A percentile compares a stretch with the other conserved stretches of the same genome.
Evolutionary conservation across 1,140 invertebrate genomes (phyloP).

Genomic region (Drosophila quadrilineata): DNA sequence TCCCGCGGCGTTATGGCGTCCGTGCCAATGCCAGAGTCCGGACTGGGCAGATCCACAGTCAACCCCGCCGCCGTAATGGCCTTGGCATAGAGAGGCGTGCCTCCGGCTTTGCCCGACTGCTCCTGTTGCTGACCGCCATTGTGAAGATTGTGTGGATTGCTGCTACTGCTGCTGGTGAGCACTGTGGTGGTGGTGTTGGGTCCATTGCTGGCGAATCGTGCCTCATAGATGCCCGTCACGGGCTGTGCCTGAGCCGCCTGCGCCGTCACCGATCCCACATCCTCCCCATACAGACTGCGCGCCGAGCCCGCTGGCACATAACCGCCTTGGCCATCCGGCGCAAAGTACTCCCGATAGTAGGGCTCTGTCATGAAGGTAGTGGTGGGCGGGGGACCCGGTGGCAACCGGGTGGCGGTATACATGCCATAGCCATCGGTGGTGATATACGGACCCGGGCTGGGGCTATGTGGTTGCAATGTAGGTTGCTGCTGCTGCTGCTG

Average conservation of each 20-base stretch:
- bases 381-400: constrained; percentile 65
- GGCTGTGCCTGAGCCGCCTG: constrained; percentile 46
- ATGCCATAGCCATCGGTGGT: constrained; percentile 78
- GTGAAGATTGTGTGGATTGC: constrained; percentile 48
- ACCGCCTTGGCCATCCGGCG: constrained; percentile 73
- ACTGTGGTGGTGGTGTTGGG: constrained; percentile 69
- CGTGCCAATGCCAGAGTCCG: constrained; percentile 94
- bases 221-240: constrained; percentile 68
- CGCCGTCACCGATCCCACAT: constrained; percentile 54
- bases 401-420: constrained; percentile 71
- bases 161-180: constrained; percentile 51
- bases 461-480: constrained; percentile 68
- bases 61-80: constrained; percentile 86
- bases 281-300: constrained; percentile 69
- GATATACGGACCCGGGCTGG: constrained; percentile 80
- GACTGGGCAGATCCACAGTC: constrained; percentile 94
- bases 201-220: constrained; percentile 66
- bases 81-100: constrained; percentile 77
- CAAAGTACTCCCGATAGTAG: constrained; percentile 80
- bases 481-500: constrained; percentile 35
- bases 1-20: constrained; percentile 94
- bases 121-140: constrained; percentile 55
- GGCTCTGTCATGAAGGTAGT: constrained; percentile 79
- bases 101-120: constrained; percentile 46
- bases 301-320: constrained; percentile 65